These are phyloP conservation scores for Athalia circularis DNA, from an alignment of 2,888 invertebrate species.

Conservation along the genomic window DNA sequence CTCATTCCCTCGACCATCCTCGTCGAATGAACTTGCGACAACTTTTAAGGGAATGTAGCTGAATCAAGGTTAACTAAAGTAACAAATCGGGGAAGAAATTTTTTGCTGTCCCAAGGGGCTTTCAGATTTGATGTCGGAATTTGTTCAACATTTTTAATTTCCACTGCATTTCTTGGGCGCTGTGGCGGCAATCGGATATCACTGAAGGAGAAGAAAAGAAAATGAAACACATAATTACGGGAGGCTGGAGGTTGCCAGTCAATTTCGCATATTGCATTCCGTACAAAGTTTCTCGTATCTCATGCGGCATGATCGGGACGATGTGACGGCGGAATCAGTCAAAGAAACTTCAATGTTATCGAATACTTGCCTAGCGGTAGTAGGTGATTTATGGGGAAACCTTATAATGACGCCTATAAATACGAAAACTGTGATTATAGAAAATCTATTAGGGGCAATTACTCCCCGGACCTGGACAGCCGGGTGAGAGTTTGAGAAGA, in stretches of 20 bases:
- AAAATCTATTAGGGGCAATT: conserved; percentile 50
- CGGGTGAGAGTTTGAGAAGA: conserved; percentile 17
- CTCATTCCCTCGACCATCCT: too few species aligned
- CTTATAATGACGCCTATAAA: conserved; percentile 52
- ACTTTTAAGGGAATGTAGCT: too few species aligned
- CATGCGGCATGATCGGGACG: neutral
- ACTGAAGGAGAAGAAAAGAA: too few species aligned
- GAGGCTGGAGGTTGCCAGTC: neutral
- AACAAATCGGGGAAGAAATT: too few species aligned
- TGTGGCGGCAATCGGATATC: too few species aligned
- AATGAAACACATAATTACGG: too few species aligned
- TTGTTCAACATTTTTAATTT: too few species aligned
- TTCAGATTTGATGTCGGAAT: too few species aligned
- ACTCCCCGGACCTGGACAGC: conserved; percentile 35
- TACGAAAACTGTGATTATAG: conserved; percentile 51
- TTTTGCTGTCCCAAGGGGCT: too few species aligned
- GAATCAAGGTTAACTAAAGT: too few species aligned
- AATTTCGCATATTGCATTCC: conserved; percentile 22
- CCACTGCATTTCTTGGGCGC: too few species aligned
- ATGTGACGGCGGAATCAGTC: conserved; percentile 34
- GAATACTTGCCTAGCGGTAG: conserved; percentile 18
- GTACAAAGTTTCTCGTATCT: neutral
- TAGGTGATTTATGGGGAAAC: conserved; percentile 57
- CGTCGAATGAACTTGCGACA: too few species aligned
- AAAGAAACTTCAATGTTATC: conserved; percentile 32